These are phyloP conservation scores for Baronia brevicornis DNA, from an alignment of 2,888 invertebrate genomes.

Conservation along the genomic window DNA sequence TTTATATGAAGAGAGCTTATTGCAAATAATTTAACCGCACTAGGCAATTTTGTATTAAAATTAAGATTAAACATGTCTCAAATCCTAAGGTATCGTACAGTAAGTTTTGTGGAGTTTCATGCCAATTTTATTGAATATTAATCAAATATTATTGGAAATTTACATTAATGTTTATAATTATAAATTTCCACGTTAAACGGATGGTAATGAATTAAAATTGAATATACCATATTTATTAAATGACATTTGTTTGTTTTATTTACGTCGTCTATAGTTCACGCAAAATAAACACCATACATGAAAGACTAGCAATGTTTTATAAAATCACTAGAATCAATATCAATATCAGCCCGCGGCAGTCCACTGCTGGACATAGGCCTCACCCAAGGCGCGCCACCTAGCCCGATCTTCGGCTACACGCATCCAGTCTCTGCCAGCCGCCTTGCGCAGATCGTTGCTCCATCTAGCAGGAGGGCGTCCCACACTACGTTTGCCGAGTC, in stretches of 20 bases:
- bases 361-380: no score
- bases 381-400: no score
- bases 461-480: no score
- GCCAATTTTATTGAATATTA: constrained; percentile 15
- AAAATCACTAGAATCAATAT: no score
- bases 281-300: no score
- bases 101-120: constrained; percentile 6
- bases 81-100: constrained; percentile 4
- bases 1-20: constrained; percentile 11
- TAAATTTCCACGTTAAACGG: constrained; percentile 24
- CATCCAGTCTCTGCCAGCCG: no score
- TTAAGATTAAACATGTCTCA: constrained; percentile 4
- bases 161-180: constrained; percentile 34
- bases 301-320: no score
- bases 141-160: constrained; percentile 21
- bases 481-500: no score
- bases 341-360: no score
- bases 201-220: constrained; percentile 36
- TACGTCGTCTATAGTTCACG: constrained; percentile 4
- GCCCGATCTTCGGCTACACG: no score
- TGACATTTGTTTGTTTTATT: constrained; percentile 47
- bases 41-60: constrained; percentile 7
- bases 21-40: constrained; percentile 1
- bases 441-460: no score
- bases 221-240: constrained; percentile 70